Evolutionary conservation across 2,888 invertebrate genomes (phyloP).

Genomic region (Candidula unifasciata): DNA sequence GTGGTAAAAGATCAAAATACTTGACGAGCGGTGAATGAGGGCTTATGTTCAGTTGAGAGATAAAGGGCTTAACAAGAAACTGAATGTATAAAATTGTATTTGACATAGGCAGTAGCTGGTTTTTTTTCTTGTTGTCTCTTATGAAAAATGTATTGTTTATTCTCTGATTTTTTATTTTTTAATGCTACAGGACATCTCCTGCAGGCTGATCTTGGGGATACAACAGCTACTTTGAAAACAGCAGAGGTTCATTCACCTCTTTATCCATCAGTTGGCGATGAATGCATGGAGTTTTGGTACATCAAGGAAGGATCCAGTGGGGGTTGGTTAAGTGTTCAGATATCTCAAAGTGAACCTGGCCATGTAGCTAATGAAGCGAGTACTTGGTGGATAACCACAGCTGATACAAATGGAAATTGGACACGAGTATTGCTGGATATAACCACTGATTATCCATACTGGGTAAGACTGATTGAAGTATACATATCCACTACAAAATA

Average conservation of each 20-base stretch:
- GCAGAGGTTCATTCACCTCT: conserved; percentile 30
- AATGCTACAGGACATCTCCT: conserved; percentile 25
- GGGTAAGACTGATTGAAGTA: conserved; percentile 17
- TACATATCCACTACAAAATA: too few relatives aligned
- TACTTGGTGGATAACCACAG: not conserved
- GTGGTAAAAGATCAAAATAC: too few relatives aligned
- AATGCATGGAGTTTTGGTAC: conserved; percentile 40
- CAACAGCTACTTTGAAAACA: not conserved
- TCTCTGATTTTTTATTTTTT: not conserved
- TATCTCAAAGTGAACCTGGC: conserved; percentile 1
- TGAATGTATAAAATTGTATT: too few relatives aligned
- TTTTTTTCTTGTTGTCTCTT: too few relatives aligned
- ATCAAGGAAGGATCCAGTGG: conserved; percentile 21
- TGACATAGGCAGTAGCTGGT: too few relatives aligned
- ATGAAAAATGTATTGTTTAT: not conserved
- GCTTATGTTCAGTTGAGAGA: too few relatives aligned
- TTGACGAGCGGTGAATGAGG: too few relatives aligned
- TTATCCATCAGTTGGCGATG: conserved; percentile 36
- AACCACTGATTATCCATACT: conserved; percentile 14
- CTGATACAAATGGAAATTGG: not conserved
- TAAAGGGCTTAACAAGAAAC: too few relatives aligned
- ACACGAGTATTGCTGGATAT: conserved; percentile 25
- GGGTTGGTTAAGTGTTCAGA: conserved; percentile 1
- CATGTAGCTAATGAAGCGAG: not conserved
- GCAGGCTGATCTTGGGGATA: conserved; percentile 6